Base-by-base conservation (phyloP, 2,113 vertebrate species). In the Cheilinus undulatus region DNA sequence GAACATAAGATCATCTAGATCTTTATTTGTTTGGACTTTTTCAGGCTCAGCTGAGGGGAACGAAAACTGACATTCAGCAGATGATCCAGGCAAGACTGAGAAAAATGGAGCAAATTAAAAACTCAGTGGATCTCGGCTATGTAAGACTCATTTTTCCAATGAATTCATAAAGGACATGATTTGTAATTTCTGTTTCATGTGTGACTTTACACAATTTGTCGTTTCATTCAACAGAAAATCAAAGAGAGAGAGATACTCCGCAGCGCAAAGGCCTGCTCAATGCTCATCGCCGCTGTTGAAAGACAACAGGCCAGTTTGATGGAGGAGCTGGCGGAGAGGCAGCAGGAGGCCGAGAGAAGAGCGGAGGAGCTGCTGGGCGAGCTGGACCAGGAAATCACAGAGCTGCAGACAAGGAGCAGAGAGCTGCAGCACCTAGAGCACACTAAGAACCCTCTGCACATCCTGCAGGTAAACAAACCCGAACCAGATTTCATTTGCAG, bases 61-160 rank as follows among this genome's bases (percentile, higher is more conserved):
- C 14, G 0, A 34, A 79, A 5, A 34, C 5, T 9, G 76, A 85
- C 1, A 26, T 79, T 30, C 34, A 73, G 2, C 67, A 69, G 23
- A 80, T 86, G 82, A 56, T 88, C 27, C 68, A 81, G 15, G 2
- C 15, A 38, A 69, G 84, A 58, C 1, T 57, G 24, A 30, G 3
- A 19, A 89, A 88, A 69, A 24, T 38, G 12, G 50, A 84, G n/a
- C 84, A 89, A 60, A 76, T 91, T 42, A 66, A 73, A 12, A 9
- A 28, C 2, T 66, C 67, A 9, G 5, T 80, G 42, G 19, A 88
- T 36, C 15, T 23, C 9, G 77, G 76, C 50, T 73, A 59, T 40
- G 89, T 88, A 50, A 43, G 75, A 51, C 23, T 53, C 15, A 5
- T 24, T 52, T 27, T 14, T n/a, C 10, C 12, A 17, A 7, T 7